These are phyloP conservation scores for Melipona quadrifasciata DNA, from an alignment of 1,140 invertebrate species.

Conservation along the genomic window DNA sequence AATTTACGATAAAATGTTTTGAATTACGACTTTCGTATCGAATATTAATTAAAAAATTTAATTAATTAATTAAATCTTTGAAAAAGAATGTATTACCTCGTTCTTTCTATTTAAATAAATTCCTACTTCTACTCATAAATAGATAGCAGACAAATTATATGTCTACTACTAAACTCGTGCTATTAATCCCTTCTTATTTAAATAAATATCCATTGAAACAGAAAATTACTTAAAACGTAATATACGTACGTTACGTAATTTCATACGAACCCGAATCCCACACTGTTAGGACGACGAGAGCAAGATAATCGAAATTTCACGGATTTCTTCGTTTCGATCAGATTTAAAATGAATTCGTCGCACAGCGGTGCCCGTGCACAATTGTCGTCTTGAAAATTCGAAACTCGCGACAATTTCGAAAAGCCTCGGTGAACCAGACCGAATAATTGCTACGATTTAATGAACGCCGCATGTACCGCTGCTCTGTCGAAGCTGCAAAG, in stretches of 20 bases:
- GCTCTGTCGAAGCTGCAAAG: constrained; percentile 11
- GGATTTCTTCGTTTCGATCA: neutral
- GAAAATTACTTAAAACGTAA: too few relatives aligned
- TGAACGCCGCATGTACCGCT: constrained; percentile 14
- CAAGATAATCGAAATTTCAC: neutral
- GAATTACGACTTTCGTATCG: too few relatives aligned
- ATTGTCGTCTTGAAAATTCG: constrained; percentile 12
- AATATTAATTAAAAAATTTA: too few relatives aligned
- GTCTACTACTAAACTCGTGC: too few relatives aligned
- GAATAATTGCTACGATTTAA: constrained; percentile 41
- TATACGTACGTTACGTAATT: too few relatives aligned
- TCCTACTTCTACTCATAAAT: neutral
- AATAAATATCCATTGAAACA: too few relatives aligned
- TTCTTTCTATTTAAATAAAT: neutral
- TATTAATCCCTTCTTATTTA: too few relatives aligned
- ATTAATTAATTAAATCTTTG: neutral
- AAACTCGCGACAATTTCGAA: constrained; percentile 22
- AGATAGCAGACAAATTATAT: too few relatives aligned
- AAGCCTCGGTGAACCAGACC: constrained; percentile 25
- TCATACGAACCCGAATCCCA: too few relatives aligned
- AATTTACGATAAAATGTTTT: too few relatives aligned
- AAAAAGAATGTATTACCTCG: neutral
- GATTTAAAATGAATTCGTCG: neutral
- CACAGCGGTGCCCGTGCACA: too few relatives aligned
- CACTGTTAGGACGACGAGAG: neutral